phyloP scores from a whole-genome alignment of 2,888 invertebrate genomes.

The Sepioteuthis lessoniana region DNA sequence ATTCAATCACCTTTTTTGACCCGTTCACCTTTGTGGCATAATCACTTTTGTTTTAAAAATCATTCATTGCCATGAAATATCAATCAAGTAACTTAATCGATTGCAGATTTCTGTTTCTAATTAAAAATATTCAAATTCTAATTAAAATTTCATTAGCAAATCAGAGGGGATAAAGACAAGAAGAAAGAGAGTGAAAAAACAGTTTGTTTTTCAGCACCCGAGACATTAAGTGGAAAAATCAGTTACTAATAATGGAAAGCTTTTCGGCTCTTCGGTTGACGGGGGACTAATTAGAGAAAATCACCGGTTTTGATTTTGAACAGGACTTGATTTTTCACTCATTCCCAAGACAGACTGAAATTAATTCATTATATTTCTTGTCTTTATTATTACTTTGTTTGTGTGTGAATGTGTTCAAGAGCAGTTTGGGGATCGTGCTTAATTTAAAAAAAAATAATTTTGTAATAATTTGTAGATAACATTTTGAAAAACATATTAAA shows the following conservation, averaged over 20 bases:
- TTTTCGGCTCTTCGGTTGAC: constrained; percentile 15
- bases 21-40: neutral
- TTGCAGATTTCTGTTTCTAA: neutral
- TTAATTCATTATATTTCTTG: neutral
- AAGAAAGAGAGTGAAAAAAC: neutral
- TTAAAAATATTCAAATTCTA: constrained; percentile 14
- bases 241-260: neutral
- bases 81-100: constrained; percentile 11
- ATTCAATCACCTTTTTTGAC: neutral
- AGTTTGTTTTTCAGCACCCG: neutral
- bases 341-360: neutral
- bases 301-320: neutral
- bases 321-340: neutral
- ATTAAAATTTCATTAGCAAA: constrained; percentile 21
- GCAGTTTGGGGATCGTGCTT: neutral
- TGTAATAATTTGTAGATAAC: neutral
- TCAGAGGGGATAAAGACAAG: neutral
- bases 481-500: neutral
- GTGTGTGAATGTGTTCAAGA: neutral
- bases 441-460: neutral
- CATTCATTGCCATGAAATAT: neutral
- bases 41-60: constrained; percentile 25
- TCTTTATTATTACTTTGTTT: neutral
- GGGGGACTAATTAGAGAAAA: constrained; percentile 20
- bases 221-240: neutral